Evolutionary conservation across 2,797 vertebrate genomes (phyloP).

Genomic region (Chelidonichthys spinosus): DNA sequence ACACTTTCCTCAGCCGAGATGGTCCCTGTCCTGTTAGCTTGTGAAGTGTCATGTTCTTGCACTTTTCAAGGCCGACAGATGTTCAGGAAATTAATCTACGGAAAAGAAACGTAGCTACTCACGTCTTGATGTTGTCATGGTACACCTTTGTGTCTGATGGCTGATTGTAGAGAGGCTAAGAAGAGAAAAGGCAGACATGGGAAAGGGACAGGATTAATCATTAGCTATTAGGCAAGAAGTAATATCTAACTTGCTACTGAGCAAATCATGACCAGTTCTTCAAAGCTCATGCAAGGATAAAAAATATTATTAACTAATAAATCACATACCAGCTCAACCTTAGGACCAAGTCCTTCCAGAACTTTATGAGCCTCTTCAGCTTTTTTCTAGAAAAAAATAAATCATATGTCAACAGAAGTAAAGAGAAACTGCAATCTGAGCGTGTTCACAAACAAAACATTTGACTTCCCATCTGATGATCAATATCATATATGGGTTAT

Average conservation of each 20-base stretch:
- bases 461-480: not conserved
- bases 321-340: slow-evolving; percentile 94
- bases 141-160: slow-evolving; percentile 99
- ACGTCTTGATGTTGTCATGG: slow-evolving; percentile 99
- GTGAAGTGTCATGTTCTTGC: not conserved
- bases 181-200: slow-evolving; percentile 15
- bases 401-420: not conserved
- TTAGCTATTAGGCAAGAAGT: slow-evolving; percentile 40
- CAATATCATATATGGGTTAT: not conserved
- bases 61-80: not conserved
- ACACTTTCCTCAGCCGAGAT: slow-evolving; percentile 19
- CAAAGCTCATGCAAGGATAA: not conserved
- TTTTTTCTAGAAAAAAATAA: slow-evolving; percentile 90
- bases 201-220: slow-evolving; percentile 47
- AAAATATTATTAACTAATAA: slow-evolving; percentile 1
- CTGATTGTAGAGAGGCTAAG: slow-evolving; percentile 97
- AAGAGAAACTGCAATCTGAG: not conserved
- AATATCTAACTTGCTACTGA: slow-evolving; percentile 10
- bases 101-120: slow-evolving; percentile 78
- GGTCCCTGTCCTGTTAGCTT: not conserved
- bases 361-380: slow-evolving; percentile 99
- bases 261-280: not conserved
- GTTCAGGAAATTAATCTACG: not conserved
- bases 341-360: slow-evolving; percentile 96
- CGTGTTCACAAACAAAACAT: not conserved